Evolutionary conservation across 1,140 invertebrate species (phyloP).

Genomic region (Drosophila gunungcola): DNA sequence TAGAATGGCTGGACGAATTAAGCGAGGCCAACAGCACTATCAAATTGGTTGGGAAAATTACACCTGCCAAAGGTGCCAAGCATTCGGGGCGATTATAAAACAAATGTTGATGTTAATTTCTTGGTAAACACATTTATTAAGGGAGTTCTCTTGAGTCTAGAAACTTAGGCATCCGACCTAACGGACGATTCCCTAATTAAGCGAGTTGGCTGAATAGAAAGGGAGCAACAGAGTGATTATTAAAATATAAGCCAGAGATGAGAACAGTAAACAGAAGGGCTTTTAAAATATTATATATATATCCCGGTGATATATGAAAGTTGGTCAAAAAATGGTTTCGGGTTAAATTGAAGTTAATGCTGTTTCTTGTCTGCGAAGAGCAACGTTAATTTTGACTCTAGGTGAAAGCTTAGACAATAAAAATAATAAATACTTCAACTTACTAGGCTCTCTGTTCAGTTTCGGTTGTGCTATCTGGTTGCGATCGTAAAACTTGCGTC

Average conservation of each 20-base stretch:
- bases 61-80: conserved; percentile 22
- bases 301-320: conserved; percentile 4
- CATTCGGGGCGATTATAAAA: conserved; percentile 15
- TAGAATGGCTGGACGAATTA: conserved; percentile 61
- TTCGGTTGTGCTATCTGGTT: conserved; percentile 30
- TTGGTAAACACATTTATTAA: conserved; percentile 2
- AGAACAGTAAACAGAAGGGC: conserved; percentile 29
- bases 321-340: conserved; percentile 15
- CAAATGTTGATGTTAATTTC: conserved; percentile 34
- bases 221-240: conserved; percentile 7
- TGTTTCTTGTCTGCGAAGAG: conserved; percentile 2
- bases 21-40: conserved; percentile 23
- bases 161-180: conserved; percentile 24
- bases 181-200: conserved; percentile 41
- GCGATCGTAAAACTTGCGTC: conserved; percentile 16
- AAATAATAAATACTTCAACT: conserved; percentile 35
- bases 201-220: conserved; percentile 7
- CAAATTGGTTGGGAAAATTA: conserved; percentile 36
- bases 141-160: conserved; percentile 4
- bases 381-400: conserved; percentile 10
- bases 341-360: conserved; percentile 9
- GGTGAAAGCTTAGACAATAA: conserved; percentile 31
- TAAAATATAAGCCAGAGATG: conserved; percentile 30
- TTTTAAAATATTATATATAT: conserved; percentile 4
- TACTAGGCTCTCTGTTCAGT: conserved; percentile 58